Evolutionary conservation across 2,113 vertebrate species (phyloP), one percentile per base, ranked within the genome.

Genomic region (Carollia perspicillata): DNA sequence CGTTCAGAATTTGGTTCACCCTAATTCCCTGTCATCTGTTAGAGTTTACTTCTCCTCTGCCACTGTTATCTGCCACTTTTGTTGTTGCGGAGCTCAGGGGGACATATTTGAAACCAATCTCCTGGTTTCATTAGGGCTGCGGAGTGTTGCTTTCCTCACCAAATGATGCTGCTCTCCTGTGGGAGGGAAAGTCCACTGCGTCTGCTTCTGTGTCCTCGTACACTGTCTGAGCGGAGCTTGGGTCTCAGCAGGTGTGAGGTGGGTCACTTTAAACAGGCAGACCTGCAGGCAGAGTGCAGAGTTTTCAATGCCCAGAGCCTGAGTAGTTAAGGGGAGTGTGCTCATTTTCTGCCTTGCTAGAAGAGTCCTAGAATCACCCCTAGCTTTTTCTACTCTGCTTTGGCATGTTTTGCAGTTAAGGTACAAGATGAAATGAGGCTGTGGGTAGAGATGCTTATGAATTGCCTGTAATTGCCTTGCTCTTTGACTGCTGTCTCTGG

Each of bases 1-100:
- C 18, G 0, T 20, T 51, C 3, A 0, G 0, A 2, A 28, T 44
- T 58, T 18, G 33, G 28, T 33, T 1, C 8, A 12, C 37, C 33
- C 11, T 4, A 3, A 4, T 8, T 20, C 49, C 30, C 40, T 23
- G 33, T 5, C 18, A 0, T 65, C 44, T 40, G 2, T 63, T 18
- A 26, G 40, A 30, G 14, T 4, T 2, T 12, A 18, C 4, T 3
- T 35, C 18, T 23, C 37, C 79, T 68, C 51, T 37, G 65, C 51
- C 40, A 4, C 22, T 65, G 49, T 35, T 40, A 10, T n/a, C 40
- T 22, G 51, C 74, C 33, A 2, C 40, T 71, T 65, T 35, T 47
- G 13, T 26, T 42, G 20, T n/a, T 65, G 37, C 16, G 9, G 16
- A 1, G 28, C 33, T 92, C 26, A 6, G n/a, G 26, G 51, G 37